Percentiles rank a stretch among this genome's conserved stretches.
phyloP scores from a whole-genome alignment of 2,888 invertebrate genomes.

The Oxytorus armatus region DNA sequence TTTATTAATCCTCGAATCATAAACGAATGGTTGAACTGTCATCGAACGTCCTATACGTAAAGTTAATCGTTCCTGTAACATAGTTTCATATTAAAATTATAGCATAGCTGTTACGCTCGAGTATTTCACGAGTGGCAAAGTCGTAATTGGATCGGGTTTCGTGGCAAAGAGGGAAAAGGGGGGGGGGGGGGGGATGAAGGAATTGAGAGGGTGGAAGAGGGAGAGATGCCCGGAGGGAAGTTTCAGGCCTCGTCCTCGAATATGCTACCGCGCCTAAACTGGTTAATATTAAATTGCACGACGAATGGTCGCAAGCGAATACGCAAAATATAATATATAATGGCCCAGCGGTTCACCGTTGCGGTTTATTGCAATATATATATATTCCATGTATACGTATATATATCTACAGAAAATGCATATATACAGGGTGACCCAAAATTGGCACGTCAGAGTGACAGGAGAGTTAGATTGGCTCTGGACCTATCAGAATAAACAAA shows the following conservation, averaged over 20 bases:
- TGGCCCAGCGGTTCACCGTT: neutral
- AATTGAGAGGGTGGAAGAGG: neutral
- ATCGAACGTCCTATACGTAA: neutral
- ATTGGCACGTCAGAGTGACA: no score
- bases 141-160: conserved; percentile 54
- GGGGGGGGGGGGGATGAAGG: conserved; percentile 10
- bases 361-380: conserved; percentile 3
- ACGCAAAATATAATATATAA: conserved; percentile 9
- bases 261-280: conserved; percentile 29
- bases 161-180: conserved; percentile 2
- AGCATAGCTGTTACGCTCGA: conserved; percentile 25
- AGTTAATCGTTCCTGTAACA: conserved; percentile 28
- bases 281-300: conserved; percentile 53
- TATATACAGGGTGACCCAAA: no score
- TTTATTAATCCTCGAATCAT: no score
- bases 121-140: conserved; percentile 22
- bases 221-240: conserved; percentile 47
- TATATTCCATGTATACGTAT: neutral
- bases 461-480: no score
- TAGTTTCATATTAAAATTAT: conserved; percentile 22
- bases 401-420: neutral
- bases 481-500: no score
- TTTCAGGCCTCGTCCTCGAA: conserved; percentile 39
- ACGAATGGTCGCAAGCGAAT: conserved; percentile 40
- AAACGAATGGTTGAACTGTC: neutral